phyloP scores from a whole-genome alignment of 2,888 invertebrate species.

The Clistopyga incitator region DNA sequence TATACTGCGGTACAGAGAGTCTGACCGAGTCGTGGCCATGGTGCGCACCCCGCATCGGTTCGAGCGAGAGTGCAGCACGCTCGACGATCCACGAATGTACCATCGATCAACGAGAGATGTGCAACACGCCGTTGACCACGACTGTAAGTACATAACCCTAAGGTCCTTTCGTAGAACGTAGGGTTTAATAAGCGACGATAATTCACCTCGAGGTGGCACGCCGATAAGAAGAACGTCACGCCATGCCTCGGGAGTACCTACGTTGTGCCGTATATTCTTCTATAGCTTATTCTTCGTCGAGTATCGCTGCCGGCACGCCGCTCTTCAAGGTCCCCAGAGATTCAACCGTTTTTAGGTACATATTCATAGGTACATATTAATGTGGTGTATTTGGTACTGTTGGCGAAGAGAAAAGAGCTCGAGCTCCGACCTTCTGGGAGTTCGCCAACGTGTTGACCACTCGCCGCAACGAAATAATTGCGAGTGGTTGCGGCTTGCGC shows the following conservation, averaged over 20 bases:
- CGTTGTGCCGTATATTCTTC: neutral
- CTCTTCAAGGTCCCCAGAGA: constrained; percentile 18
- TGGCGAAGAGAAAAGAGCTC: constrained; percentile 50
- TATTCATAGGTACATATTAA: constrained; percentile 21
- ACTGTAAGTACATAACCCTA: constrained; percentile 72
- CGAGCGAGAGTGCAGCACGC: constrained; percentile 40
- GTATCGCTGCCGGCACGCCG: neutral
- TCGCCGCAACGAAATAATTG: constrained; percentile 64
- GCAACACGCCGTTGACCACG: constrained; percentile 29
- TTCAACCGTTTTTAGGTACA: constrained; percentile 38
- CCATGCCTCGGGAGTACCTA: constrained; percentile 70
- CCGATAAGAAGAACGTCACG: constrained; percentile 73
- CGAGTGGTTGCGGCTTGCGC: constrained; percentile 38
- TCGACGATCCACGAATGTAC: constrained; percentile 70
- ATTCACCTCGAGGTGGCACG: constrained; percentile 73
- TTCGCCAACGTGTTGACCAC: constrained; percentile 45
- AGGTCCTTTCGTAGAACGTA: constrained; percentile 75
- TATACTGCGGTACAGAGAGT: neutral
- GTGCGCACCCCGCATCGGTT: constrained; percentile 10
- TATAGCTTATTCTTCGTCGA: constrained; percentile 1
- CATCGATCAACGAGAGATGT: constrained; percentile 60
- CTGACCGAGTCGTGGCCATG: constrained; percentile 12
- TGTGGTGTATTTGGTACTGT: constrained; percentile 38
- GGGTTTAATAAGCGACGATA: constrained; percentile 75
- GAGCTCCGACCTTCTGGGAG: constrained; percentile 53